Conservation (phyloP, 2,113 vertebrate species). For the Bubo bubo region DNA sequence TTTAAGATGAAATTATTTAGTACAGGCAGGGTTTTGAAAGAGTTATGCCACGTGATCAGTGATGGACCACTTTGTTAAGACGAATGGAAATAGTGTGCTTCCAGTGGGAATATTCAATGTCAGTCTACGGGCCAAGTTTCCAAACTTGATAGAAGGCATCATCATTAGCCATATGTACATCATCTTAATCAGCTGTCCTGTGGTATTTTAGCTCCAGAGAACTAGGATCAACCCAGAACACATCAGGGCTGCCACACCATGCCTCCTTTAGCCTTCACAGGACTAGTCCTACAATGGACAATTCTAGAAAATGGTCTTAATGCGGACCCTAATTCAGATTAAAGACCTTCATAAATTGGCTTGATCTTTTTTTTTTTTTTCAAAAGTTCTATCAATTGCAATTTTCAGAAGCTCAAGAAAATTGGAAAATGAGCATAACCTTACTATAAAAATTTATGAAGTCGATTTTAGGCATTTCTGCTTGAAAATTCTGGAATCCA, state of each 20-base stretch:
- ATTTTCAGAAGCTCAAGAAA: background rate
- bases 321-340: background rate
- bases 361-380: background rate
- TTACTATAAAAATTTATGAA: background rate
- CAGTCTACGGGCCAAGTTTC: background rate
- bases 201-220: background rate
- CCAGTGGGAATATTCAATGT: background rate
- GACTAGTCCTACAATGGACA: background rate
- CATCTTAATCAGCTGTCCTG: background rate
- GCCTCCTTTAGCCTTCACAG: background rate
- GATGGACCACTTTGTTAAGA: background rate
- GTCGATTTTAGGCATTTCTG: background rate
- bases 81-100: background rate
- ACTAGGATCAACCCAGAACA: background rate
- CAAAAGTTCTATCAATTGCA: background rate
- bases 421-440: background rate
- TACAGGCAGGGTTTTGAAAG: background rate
- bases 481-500: background rate
- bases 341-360: background rate
- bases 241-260: background rate
- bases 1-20: background rate
- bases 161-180: background rate
- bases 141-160: background rate
- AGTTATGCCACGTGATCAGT: background rate
- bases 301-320: background rate